Conservation (phyloP, 1,140 invertebrate genomes). For the Zaprionus ornatus region DNA sequence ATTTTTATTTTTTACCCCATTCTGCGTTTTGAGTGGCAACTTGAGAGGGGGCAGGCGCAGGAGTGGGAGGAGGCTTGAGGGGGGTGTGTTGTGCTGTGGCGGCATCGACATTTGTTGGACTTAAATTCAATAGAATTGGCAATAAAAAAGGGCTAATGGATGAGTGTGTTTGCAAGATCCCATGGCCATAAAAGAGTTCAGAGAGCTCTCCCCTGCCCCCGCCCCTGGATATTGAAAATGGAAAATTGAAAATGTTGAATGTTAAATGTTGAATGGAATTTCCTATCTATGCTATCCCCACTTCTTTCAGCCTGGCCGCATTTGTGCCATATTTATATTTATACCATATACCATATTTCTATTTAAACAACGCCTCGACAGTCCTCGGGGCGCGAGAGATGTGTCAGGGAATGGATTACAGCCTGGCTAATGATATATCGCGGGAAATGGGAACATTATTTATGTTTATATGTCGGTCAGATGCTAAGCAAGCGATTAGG, state of each 20-base stretch:
- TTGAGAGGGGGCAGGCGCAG: slow-evolving; percentile 5
- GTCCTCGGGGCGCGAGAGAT: slow-evolving; percentile 3
- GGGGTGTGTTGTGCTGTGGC: slow-evolving; percentile 8
- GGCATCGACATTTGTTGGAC: slow-evolving; percentile 40
- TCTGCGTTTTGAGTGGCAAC: slow-evolving; percentile 16
- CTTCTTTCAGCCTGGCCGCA: slow-evolving; percentile 65
- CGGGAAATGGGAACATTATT: slow-evolving; percentile 58
- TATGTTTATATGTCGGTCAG: slow-evolving; percentile 41
- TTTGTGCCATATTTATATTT: slow-evolving; percentile 68
- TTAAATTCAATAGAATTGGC: slow-evolving; percentile 73
- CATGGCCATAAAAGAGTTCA: slow-evolving; percentile 48
- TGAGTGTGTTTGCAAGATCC: not conserved
- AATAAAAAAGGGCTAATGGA: slow-evolving; percentile 71
- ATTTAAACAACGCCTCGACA: not conserved
- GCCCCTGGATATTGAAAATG: slow-evolving; percentile 23
- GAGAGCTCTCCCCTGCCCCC: not conserved
- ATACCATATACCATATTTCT: slow-evolving; percentile 48
- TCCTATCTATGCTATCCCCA: slow-evolving; percentile 50
- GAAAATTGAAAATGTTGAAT: slow-evolving; percentile 23
- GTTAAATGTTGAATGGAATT: slow-evolving; percentile 7
- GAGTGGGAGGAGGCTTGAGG: not conserved
- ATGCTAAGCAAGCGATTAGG: slow-evolving; percentile 69
- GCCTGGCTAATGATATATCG: slow-evolving; percentile 68
- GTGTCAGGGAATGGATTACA: slow-evolving; percentile 66
- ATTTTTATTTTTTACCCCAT: slow-evolving; percentile 19